Percentiles rank a stretch among this genome's conserved stretches.
These are phyloP conservation scores for Eunapius fragilis DNA, from an alignment of 37 sponge, comb jelly and placozoan species.

Conservation along the genomic window DNA sequence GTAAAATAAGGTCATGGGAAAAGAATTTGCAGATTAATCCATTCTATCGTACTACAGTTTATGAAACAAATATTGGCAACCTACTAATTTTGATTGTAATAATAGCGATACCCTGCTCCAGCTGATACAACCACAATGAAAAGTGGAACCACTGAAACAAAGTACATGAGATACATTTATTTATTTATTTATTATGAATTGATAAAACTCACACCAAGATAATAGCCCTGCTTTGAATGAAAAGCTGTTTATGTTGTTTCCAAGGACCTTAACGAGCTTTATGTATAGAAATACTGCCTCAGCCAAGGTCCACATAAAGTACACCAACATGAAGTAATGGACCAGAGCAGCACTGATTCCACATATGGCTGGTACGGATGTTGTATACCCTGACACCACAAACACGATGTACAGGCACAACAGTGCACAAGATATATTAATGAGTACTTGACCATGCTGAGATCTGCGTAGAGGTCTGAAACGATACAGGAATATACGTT, in stretches of 20 bases:
- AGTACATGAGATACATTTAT: no score
- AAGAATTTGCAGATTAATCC: not conserved
- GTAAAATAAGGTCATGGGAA: not conserved
- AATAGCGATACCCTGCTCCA: constrained; percentile 46
- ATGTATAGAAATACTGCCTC: constrained; percentile 56
- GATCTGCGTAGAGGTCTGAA: constrained; percentile 40
- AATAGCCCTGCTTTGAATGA: constrained; percentile 9
- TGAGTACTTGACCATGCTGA: constrained; percentile 36
- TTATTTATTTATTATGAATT: not conserved
- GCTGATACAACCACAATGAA: constrained; percentile 24
- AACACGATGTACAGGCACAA: constrained; percentile 53
- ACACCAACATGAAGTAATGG: constrained; percentile 71
- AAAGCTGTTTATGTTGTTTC: not conserved
- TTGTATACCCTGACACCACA: constrained; percentile 22
- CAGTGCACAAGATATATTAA: constrained; percentile 63
- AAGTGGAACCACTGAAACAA: constrained; percentile 41
- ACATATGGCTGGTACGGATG: constrained; percentile 32
- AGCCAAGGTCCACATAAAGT: constrained; percentile 59
- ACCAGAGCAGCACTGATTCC: constrained; percentile 52
- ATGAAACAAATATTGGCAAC: no score
- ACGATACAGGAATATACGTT: not conserved
- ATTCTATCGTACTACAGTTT: no score
- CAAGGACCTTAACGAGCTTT: constrained; percentile 54
- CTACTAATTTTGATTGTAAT: not conserved
- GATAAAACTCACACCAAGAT: constrained; percentile 48